Evolutionary conservation across 2,888 invertebrate genomes (phyloP).

Genomic region (Himalopsyche tibetana): DNA sequence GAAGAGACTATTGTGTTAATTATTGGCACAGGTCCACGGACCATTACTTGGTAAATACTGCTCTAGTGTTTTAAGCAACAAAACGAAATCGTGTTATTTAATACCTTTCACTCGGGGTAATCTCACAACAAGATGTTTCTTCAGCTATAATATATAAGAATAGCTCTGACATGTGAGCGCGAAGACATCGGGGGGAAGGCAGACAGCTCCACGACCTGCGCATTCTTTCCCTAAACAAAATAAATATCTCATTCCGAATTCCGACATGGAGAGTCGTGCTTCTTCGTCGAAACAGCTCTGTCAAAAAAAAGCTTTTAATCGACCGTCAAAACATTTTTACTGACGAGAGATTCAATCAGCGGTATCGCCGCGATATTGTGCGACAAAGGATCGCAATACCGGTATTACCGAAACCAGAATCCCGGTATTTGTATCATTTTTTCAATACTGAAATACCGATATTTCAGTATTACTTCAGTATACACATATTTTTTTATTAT

Average conservation of each 20-base stretch:
- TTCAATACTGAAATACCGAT: too few species aligned
- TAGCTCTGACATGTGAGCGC: not conserved
- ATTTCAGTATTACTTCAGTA: too few species aligned
- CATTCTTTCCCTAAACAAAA: not conserved
- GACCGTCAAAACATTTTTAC: not conserved
- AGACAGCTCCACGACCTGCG: not conserved
- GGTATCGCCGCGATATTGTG: not conserved
- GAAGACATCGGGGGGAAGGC: not conserved
- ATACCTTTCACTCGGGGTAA: not conserved
- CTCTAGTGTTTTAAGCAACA: too few species aligned
- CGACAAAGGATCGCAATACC: too few species aligned
- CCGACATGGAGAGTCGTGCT: not conserved
- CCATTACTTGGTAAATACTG: too few species aligned
- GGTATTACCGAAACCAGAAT: too few species aligned
- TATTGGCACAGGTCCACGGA: too few species aligned
- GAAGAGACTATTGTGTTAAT: too few species aligned
- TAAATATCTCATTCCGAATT: not conserved
- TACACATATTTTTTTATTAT: too few species aligned
- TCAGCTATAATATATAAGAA: not conserved
- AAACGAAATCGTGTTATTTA: not conserved
- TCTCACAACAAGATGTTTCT: not conserved
- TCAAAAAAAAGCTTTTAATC: not conserved
- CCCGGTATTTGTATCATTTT: too few species aligned
- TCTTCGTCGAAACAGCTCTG: not conserved
- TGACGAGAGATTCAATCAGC: not conserved